Evolutionary conservation across 2,888 invertebrate species (phyloP), one percentile per base, ranked within the genome.

Genomic region (Drosophila anomalata): DNA sequence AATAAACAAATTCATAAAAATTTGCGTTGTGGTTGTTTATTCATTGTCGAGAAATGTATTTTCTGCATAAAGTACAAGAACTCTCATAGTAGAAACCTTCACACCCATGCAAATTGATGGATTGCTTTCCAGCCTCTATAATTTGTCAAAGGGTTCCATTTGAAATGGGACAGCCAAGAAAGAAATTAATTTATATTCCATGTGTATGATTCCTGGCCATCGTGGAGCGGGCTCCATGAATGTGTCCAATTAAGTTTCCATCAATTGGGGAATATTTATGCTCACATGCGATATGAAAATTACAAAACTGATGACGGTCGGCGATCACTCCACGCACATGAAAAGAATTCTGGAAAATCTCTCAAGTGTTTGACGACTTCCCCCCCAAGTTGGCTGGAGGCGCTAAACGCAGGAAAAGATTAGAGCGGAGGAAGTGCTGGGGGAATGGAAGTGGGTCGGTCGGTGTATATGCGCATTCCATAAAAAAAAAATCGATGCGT

Each of bases 321-420:
- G 11, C 41, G 41, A 42, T 39, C 26, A 50, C 60, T 52, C 31
- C 31, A 31, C 46, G 52, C 53, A 42, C 69, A 69, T 41, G 69
- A 54, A 12, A 51, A 55, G 54, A 58, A 66, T 68, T 42, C 47
- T 36, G 26, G 36, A 76, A 41, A 80, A 75, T 79, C 85, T 69
- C 68, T 73, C 85, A 79, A 81, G 81, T 81, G 79, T 77, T 47
- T 56, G 58, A 47, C 8, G 44, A 47, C 42, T 33, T 17, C 61
- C 61, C 52, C 63, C 9, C 29, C 2, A 7, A 36, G 36, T 6
- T n/a, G 36, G 61, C 81, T 71, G 68, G 62, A 74, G 84, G 83
- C 86, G 84, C 77, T 86, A 84, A 86, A 86, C 74, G 73, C 75
- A 77, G 79, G 81, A 80, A 84, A 79, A 73, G 59, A 66, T 65